Base-by-base conservation (phyloP, 2,113 vertebrate species). In the Etia nguti region DNA sequence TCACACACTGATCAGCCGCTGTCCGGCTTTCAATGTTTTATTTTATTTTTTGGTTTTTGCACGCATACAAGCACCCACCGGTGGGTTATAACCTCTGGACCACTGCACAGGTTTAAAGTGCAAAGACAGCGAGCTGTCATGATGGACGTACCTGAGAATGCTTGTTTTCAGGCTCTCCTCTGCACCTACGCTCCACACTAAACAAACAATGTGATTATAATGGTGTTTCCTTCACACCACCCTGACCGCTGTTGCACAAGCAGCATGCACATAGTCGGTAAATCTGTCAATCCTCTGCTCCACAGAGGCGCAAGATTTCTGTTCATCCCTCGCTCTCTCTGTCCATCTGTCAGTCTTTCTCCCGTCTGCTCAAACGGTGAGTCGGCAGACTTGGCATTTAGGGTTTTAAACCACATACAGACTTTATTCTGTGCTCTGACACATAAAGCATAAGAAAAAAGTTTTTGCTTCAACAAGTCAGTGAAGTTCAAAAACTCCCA, bases 291-390 rank as follows among this genome's bases (percentile, higher is more conserved):
- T 93, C 92, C 52, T 11, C 38, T 59, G 79, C 89, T 90, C 52
- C 83, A 38, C 83, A 83, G 88, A 92, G 88, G 82, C 83, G 68
- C 38, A 79, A 84, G 83, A 38, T 79, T 85, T 82, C 31, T 83
- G 80, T 84, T 89, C 85, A 86, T 90, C 50, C 75, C 73, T 86
- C 7, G 5, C 75, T 91, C 57, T 82, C 46, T 88, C 85, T 79
- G 89, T 89, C 90, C 87, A 83, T 91, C 92, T 94, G 90, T 92
- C 94, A 90, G 86, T 91, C 88, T 87, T n/a, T 84, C 56, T 86
- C 48, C 54, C 82, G n/a, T 57, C 84, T 87, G 83, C 89, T 91
- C 79, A 80, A 18, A 89, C 10, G 5, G 55, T 89, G 68, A 86
- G 70, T 56, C 62, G 41, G 60, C 22, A 15, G 31, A 26, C 43